Percentiles rank a stretch among this genome's conserved stretches.
These are phyloP conservation scores for Drosophila diplacantha DNA, from an alignment of 2,888 invertebrate genomes.

Conservation along the genomic window DNA sequence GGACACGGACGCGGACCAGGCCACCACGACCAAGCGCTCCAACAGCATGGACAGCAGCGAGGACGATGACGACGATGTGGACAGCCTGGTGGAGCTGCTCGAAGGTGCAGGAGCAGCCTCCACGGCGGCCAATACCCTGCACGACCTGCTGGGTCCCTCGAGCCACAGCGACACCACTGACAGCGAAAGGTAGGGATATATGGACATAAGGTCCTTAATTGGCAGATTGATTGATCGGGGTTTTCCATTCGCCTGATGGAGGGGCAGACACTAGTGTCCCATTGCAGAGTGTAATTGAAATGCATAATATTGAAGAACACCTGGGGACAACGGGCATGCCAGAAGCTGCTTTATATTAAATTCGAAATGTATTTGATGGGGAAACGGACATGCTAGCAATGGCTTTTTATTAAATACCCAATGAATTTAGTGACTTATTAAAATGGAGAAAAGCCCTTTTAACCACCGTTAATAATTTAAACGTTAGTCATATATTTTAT, in stretches of 20 bases:
- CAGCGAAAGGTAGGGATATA: constrained; percentile 57
- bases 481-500: neutral
- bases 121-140: constrained; percentile 52
- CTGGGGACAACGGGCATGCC: neutral
- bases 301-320: neutral
- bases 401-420: too few relatives aligned
- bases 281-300: neutral
- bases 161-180: constrained; percentile 57
- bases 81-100: constrained; percentile 58
- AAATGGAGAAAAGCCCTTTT: neutral
- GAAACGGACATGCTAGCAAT: too few relatives aligned
- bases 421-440: too few relatives aligned
- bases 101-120: constrained; percentile 38
- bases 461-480: neutral
- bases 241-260: neutral
- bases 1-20: constrained; percentile 34
- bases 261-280: constrained; percentile 30
- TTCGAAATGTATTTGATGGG: too few relatives aligned
- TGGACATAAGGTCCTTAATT: constrained; percentile 1
- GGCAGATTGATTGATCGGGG: constrained; percentile 7
- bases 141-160: constrained; percentile 58
- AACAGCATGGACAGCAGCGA: constrained; percentile 59
- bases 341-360: neutral
- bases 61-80: constrained; percentile 62
- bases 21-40: constrained; percentile 26